Conservation (phyloP, 2,113 vertebrate genomes). For the Camelus bactrianus region DNA sequence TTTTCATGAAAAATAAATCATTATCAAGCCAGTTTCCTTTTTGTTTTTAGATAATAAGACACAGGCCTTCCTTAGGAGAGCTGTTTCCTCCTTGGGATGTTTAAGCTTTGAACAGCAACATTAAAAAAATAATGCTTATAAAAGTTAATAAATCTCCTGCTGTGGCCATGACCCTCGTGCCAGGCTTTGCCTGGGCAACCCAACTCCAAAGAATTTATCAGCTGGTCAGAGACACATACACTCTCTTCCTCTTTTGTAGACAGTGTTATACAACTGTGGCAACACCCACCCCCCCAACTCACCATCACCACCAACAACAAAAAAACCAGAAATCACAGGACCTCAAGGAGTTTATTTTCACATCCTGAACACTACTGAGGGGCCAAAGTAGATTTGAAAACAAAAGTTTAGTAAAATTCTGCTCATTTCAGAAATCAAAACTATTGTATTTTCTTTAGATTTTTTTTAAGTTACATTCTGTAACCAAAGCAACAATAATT, state of each 20-base stretch:
- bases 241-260: background rate
- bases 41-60: slow-evolving; percentile 19
- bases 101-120: background rate
- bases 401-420: slow-evolving; percentile 12
- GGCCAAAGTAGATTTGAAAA: background rate
- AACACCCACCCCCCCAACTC: too few species aligned
- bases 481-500: background rate
- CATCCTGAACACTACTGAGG: background rate
- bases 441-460: background rate
- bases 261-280: background rate
- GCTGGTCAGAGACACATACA: background rate
- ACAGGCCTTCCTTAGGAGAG: background rate
- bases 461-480: background rate
- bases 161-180: background rate
- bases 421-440: slow-evolving; percentile 26
- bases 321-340: background rate
- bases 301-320: background rate
- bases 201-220: background rate
- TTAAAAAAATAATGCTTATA: background rate
- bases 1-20: slow-evolving; percentile 25
- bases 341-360: background rate
- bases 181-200: background rate
- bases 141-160: background rate
- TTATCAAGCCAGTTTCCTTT: background rate
- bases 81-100: background rate